Conservation (phyloP, 2,797 vertebrate species). For the Clarias pachynema region DNA sequence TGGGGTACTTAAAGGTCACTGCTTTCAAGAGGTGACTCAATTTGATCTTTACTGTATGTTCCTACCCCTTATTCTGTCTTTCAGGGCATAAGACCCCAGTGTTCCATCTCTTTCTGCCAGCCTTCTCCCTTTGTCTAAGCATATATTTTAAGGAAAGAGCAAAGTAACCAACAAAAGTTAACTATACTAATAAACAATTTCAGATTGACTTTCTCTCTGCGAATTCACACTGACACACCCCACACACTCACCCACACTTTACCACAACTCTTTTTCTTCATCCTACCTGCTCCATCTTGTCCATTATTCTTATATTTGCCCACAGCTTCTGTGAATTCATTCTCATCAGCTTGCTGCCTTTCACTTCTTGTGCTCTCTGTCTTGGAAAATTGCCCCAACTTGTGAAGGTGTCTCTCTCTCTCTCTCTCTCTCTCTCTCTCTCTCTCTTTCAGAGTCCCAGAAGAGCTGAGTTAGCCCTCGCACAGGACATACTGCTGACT, state of each 20-base stretch:
- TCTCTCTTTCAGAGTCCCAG: not conserved
- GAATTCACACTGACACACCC: not conserved
- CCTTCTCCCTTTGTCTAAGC: not conserved
- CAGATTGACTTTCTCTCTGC: not conserved
- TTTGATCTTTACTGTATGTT: slow-evolving; percentile 70
- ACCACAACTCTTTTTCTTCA: not conserved
- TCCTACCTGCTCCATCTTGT: slow-evolving; percentile 11
- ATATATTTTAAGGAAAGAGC: not conserved
- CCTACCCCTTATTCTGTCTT: slow-evolving; percentile 18
- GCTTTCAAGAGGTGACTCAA: slow-evolving; percentile 73
- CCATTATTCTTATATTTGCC: slow-evolving; percentile 7
- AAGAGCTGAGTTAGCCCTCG: not conserved
- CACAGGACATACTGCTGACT: slow-evolving; percentile 3
- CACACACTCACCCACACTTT: not conserved
- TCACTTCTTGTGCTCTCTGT: not conserved
- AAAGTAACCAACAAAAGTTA: not conserved
- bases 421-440: not conserved
- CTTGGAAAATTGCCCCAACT: slow-evolving; percentile 12
- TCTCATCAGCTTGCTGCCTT: slow-evolving; percentile 38
- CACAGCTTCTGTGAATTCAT: slow-evolving; percentile 3
- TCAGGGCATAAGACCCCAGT: not conserved
- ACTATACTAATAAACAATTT: not conserved
- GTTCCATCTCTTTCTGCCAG: not conserved
- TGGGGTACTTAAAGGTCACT: slow-evolving; percentile 74
- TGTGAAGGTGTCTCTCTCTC: not conserved